Evolutionary conservation across 92 coral and sea anemone species (phyloP).

Genomic region (Epizoanthus ramosus): DNA sequence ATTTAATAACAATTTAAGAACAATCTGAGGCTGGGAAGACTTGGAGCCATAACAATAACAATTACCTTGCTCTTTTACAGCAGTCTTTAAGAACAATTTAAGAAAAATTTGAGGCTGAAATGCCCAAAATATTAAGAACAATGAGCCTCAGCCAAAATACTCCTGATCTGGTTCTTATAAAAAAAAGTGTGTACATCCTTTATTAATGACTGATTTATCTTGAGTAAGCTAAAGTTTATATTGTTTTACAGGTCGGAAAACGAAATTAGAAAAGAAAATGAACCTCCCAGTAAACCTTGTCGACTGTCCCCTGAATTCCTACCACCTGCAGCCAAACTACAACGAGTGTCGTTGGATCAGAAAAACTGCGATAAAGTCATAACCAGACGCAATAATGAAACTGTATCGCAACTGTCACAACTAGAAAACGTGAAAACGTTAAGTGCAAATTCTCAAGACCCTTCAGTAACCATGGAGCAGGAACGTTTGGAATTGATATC

Average conservation of each 20-base stretch:
- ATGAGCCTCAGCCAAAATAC: too few relatives aligned
- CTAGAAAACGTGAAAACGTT: neutral
- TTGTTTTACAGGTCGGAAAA: neutral
- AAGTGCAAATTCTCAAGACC: neutral
- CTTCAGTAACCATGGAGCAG: neutral
- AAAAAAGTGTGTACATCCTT: too few relatives aligned
- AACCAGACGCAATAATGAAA: neutral
- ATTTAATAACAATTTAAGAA: too few relatives aligned
- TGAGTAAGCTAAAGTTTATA: neutral
- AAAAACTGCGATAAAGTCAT: neutral
- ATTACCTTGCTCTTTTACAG: too few relatives aligned
- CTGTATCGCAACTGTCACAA: neutral
- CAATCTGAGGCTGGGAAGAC: too few relatives aligned
- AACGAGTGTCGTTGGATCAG: conserved; percentile 28
- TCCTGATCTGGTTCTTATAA: too few relatives aligned
- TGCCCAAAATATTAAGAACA: too few relatives aligned
- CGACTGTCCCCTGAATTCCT: conserved; percentile 55
- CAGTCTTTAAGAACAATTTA: too few relatives aligned
- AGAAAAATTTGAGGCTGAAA: too few relatives aligned
- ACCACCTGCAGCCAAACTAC: conserved; percentile 60
- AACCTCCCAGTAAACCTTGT: neutral
- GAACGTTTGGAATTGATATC: conserved; percentile 10
- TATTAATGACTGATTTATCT: neutral
- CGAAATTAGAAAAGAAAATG: neutral
- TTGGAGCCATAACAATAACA: too few relatives aligned